Evolutionary conservation across 2,113 vertebrate species (phyloP).

Genomic region (Sphaerodactylus townsendi): DNA sequence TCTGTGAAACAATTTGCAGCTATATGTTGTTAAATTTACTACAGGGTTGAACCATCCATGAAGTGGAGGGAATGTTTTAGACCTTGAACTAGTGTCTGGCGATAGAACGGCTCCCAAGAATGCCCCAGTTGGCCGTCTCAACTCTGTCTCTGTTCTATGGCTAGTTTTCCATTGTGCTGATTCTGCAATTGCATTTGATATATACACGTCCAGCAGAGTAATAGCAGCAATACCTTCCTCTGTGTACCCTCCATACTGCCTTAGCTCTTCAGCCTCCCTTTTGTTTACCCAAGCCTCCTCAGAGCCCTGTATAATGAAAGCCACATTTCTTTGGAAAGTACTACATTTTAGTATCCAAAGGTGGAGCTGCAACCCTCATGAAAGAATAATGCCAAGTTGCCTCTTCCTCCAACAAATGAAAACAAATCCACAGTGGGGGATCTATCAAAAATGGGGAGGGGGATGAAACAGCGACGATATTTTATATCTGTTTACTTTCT

Average conservation of each 20-base stretch:
- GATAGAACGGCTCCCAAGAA: not conserved
- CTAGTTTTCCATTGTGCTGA: not conserved
- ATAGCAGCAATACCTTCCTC: not conserved
- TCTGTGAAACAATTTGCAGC: not conserved
- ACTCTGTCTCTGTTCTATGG: not conserved
- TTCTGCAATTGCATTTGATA: not conserved
- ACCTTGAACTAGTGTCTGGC: not conserved
- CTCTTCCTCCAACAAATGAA: not conserved
- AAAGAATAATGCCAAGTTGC: not conserved
- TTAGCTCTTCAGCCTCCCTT: not conserved
- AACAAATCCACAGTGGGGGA: too few relatives aligned
- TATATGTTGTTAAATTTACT: not conserved
- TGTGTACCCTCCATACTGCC: not conserved
- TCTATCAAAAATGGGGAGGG: not conserved
- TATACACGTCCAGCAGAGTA: not conserved
- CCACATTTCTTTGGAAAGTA: not conserved
- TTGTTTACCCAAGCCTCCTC: not conserved
- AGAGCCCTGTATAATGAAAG: not conserved
- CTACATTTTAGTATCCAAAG: not conserved
- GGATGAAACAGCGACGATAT: rapidly evolving
- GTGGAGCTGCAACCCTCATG: not conserved
- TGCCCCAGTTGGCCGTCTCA: not conserved
- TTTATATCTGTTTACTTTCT: constrained; percentile 3
- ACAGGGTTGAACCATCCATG: not conserved
- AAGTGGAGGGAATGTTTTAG: not conserved